Evolutionary conservation across 1,140 invertebrate genomes (phyloP).

Genomic region (Scaptodrosophila lebanonensis): DNA sequence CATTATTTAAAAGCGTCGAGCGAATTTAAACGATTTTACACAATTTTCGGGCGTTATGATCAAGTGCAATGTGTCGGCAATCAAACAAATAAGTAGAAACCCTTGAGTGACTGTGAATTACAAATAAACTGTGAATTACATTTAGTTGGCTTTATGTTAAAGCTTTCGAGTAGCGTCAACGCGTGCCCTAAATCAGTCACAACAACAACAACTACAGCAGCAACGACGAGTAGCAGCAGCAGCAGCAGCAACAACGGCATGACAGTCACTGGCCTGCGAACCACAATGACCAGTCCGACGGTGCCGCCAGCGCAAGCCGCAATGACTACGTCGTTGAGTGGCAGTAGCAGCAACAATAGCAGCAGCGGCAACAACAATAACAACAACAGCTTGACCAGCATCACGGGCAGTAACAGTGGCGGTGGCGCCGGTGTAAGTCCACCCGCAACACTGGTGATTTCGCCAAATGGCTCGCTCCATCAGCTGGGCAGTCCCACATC

Average conservation of each 20-base stretch:
- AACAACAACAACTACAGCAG: slow-evolving; percentile 25
- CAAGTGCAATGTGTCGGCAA: slow-evolving; percentile 39
- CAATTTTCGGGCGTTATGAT: not conserved
- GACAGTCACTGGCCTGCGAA: slow-evolving; percentile 77
- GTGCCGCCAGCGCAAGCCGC: slow-evolving; percentile 57
- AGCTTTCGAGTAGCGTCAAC: slow-evolving; percentile 43
- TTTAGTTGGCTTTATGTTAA: slow-evolving; percentile 62
- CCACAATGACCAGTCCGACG: slow-evolving; percentile 77
- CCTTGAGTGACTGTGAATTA: not conserved
- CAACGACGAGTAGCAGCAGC: slow-evolving; percentile 19
- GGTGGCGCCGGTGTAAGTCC: slow-evolving; percentile 13
- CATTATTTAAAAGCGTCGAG: no score
- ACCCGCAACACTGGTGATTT: slow-evolving; percentile 12
- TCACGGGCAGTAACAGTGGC: slow-evolving; percentile 25
- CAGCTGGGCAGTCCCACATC: slow-evolving; percentile 64
- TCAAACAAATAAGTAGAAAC: slow-evolving; percentile 7
- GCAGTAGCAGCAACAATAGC: slow-evolving; percentile 37
- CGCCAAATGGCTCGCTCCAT: slow-evolving; percentile 38
- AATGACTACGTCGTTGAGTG: slow-evolving; percentile 38
- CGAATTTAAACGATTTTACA: slow-evolving; percentile 25
- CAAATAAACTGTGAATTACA: slow-evolving; percentile 2
- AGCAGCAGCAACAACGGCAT: slow-evolving; percentile 53
- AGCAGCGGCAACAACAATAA: slow-evolving; percentile 37
- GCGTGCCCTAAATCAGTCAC: slow-evolving; percentile 12
- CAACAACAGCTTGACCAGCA: slow-evolving; percentile 33